Evolutionary conservation across 2,113 vertebrate genomes (phyloP).

Genomic region (Proteles cristata): DNA sequence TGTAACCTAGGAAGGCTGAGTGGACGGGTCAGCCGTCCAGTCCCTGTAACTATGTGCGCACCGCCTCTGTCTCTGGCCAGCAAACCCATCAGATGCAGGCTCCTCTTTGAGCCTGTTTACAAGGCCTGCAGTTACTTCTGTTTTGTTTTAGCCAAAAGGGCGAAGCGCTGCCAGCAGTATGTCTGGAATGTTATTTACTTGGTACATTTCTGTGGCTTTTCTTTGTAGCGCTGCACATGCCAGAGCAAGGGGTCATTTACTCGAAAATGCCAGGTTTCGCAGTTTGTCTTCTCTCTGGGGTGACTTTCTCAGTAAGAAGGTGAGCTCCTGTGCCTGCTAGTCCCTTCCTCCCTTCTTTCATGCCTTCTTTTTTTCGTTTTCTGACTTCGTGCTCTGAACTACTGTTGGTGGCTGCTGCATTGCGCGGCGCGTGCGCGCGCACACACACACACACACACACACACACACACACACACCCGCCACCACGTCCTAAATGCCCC

Average conservation of each 20-base stretch:
- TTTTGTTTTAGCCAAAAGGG: conserved; percentile 80
- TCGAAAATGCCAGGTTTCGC: conserved; percentile 65
- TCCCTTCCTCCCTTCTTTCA: neutral
- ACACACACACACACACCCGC: too few species aligned
- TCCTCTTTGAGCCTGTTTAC: conserved; percentile 69
- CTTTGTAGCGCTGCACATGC: conserved; percentile 74
- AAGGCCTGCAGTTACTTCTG: conserved; percentile 78
- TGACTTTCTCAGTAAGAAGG: conserved; percentile 58
- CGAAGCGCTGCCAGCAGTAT: conserved; percentile 81
- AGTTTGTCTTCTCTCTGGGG: conserved; percentile 52
- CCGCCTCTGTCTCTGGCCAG: neutral
- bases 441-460: too few species aligned
- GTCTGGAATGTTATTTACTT: conserved; percentile 89
- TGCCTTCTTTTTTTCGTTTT: fast-evolving
- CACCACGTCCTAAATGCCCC: conserved; percentile 45
- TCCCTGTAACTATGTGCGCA: neutral
- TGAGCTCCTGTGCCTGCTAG: neutral
- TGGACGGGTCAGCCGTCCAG: neutral
- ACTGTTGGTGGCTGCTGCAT: neutral
- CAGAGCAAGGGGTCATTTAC: conserved; percentile 72
- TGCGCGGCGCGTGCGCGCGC: too few species aligned
- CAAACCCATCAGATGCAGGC: conserved; percentile 34
- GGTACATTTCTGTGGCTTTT: conserved; percentile 82
- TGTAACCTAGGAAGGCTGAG: neutral
- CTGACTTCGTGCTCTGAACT: neutral